phyloP scores from a whole-genome alignment of 92 coral and sea anemone genomes.

The Palythoa grandiflora region DNA sequence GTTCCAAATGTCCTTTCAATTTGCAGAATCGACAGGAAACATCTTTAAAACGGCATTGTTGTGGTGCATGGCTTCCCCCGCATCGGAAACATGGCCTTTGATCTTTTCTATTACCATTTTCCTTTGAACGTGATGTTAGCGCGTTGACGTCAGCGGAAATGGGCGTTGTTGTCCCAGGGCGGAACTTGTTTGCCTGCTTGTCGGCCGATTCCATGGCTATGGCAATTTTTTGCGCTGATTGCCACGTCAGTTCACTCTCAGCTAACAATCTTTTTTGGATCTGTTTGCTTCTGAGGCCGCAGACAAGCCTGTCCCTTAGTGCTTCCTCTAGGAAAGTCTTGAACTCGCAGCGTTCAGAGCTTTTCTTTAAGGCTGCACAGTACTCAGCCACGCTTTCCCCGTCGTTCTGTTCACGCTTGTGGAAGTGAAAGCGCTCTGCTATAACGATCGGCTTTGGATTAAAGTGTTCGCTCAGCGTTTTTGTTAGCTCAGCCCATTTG shows the following conservation, averaged over 20 bases:
- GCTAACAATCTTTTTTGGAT: neutral
- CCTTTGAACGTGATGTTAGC: neutral
- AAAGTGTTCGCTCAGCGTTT: neutral
- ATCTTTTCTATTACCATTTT: neutral
- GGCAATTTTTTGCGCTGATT: constrained; percentile 14
- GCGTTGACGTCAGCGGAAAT: neutral
- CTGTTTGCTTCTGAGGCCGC: neutral
- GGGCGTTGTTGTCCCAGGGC: neutral
- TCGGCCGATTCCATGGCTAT: constrained; percentile 34
- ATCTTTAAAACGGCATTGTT: constrained; percentile 43
- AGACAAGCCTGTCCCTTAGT: constrained; percentile 18
- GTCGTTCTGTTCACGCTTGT: constrained; percentile 31
- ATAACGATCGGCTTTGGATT: constrained; percentile 38
- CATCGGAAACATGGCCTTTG: constrained; percentile 39
- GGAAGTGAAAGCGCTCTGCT: constrained; percentile 35
- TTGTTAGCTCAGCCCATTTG: neutral
- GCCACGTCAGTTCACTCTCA: constrained; percentile 31
- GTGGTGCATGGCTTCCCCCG: constrained; percentile 38
- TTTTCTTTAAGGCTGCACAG: constrained; percentile 37
- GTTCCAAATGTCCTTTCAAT: constrained; percentile 34
- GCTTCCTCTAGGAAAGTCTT: constrained; percentile 36
- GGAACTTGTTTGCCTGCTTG: constrained; percentile 6
- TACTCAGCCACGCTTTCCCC: constrained; percentile 46
- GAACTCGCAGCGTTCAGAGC: constrained; percentile 38
- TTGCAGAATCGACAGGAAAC: constrained; percentile 21